phyloP scores from a whole-genome alignment of 2,113 vertebrate genomes.

The Larimichthys polyactis region DNA sequence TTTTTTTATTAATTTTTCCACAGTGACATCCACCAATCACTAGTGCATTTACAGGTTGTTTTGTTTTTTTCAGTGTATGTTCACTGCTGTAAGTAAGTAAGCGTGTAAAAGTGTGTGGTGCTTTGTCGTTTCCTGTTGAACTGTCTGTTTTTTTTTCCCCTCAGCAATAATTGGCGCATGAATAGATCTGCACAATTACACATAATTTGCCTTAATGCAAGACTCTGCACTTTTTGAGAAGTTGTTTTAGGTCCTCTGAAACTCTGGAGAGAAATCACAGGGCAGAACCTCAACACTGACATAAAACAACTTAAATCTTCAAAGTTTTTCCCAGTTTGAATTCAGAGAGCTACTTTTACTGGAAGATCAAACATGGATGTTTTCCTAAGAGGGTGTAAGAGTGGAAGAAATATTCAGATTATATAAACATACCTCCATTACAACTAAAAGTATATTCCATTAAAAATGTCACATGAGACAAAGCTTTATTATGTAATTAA shows the following conservation, averaged over 20 bases:
- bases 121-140: neutral
- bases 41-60: conserved; percentile 25
- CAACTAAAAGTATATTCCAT: too few species aligned
- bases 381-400: neutral
- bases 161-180: neutral
- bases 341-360: neutral
- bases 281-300: neutral
- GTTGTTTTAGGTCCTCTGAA: neutral
- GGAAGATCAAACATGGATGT: neutral
- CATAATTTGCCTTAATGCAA: neutral
- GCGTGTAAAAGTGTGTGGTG: neutral
- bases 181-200: neutral
- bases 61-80: neutral
- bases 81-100: conserved; percentile 1
- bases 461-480: too few species aligned
- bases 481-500: too few species aligned
- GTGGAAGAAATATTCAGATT: neutral
- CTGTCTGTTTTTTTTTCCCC: neutral
- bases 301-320: neutral
- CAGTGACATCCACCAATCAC: conserved; percentile 50
- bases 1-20: conserved; percentile 14
- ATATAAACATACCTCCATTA: too few species aligned
- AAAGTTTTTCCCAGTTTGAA: neutral
- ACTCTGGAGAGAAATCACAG: neutral
- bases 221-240: neutral